Conservation (phyloP, 1,140 invertebrate species). For the Drosophila arawakana region DNA sequence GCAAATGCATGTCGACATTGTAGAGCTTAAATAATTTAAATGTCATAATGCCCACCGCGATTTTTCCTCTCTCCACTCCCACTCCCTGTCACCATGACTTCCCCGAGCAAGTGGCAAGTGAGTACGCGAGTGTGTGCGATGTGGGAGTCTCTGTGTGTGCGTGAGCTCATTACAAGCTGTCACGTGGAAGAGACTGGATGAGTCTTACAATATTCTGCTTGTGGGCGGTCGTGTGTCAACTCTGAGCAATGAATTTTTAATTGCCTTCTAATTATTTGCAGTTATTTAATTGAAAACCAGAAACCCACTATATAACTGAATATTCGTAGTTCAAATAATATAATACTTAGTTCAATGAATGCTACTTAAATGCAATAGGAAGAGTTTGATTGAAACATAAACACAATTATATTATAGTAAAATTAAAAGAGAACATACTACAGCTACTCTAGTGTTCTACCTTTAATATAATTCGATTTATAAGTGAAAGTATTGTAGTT, state of each 20-base stretch:
- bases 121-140: conserved; percentile 6
- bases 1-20: conserved; percentile 57
- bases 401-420: neutral
- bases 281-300: conserved; percentile 67
- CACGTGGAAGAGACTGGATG: conserved; percentile 37
- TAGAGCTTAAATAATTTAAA: conserved; percentile 67
- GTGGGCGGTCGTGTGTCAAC: conserved; percentile 41
- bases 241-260: conserved; percentile 67
- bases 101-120: neutral
- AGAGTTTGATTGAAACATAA: conserved; percentile 8
- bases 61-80: neutral
- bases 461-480: no score
- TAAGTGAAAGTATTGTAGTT: no score
- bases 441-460: no score
- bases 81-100: neutral
- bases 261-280: conserved; percentile 73
- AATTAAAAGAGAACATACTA: neutral
- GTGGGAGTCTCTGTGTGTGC: conserved; percentile 1
- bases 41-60: conserved; percentile 51
- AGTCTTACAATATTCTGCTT: conserved; percentile 25
- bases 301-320: conserved; percentile 27
- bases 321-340: conserved; percentile 14
- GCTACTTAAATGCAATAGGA: conserved; percentile 24
- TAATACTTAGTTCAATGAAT: neutral
- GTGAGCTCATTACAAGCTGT: conserved; percentile 62